Evolutionary conservation across 2,797 vertebrate genomes (phyloP).

Genomic region (Lacerta bilineata): DNA sequence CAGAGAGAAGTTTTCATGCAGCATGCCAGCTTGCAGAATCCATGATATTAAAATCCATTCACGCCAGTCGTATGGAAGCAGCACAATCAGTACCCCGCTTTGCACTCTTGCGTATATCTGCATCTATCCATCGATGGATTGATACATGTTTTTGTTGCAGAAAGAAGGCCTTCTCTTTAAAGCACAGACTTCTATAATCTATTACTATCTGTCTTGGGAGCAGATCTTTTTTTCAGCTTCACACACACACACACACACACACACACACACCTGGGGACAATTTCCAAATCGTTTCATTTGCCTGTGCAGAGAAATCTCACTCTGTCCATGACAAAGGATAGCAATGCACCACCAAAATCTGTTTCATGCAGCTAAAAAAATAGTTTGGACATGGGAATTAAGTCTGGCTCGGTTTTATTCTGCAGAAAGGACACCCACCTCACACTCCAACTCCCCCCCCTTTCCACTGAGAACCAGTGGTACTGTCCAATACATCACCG

Average conservation of each 20-base stretch:
- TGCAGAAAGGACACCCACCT: conserved; percentile 46
- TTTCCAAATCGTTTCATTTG: fast-evolving
- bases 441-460: conserved; percentile 49
- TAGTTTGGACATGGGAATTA: not conserved
- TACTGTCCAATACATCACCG: conserved; percentile 83
- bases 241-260: not conserved
- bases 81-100: not conserved
- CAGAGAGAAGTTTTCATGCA: too few species aligned
- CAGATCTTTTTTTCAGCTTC: not conserved
- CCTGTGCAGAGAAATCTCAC: fast-evolving
- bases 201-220: not conserved
- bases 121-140: not conserved
- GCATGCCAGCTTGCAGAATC: not conserved
- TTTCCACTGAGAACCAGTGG: conserved; percentile 77
- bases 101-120: not conserved
- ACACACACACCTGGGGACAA: not conserved
- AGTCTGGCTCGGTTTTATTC: not conserved
- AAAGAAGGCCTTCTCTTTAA: not conserved
- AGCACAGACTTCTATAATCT: not conserved
- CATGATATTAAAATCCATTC: not conserved
- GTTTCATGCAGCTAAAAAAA: not conserved
- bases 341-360: fast-evolving
- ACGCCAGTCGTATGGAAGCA: not conserved
- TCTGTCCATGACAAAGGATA: fast-evolving
- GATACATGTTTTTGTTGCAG: not conserved